Evolutionary conservation across 2,888 invertebrate species (phyloP).

Genomic region (Brachyptera risi): DNA sequence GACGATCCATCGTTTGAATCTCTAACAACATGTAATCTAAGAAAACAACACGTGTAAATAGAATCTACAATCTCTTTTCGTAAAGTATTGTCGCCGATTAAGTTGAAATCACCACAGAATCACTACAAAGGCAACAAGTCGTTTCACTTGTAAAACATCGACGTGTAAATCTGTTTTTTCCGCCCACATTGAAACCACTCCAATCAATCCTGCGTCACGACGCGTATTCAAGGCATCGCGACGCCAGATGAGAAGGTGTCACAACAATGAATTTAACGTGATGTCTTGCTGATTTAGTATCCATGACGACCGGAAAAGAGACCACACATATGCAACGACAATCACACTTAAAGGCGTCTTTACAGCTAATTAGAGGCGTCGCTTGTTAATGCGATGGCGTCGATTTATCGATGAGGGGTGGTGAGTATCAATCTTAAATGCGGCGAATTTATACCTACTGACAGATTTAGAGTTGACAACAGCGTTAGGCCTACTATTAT

Average conservation of each 20-base stretch:
- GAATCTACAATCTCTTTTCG: too few species aligned
- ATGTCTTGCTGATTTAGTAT: background rate
- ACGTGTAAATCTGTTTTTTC: background rate
- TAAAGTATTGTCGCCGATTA: too few species aligned
- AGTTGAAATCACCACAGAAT: too few species aligned
- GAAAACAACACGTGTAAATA: too few species aligned
- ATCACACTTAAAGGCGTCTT: conserved; percentile 2
- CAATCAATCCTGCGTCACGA: background rate
- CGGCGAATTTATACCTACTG: too few species aligned
- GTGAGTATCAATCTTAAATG: background rate
- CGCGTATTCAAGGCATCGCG: background rate
- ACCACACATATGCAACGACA: conserved; percentile 1
- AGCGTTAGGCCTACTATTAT: too few species aligned
- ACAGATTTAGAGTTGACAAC: too few species aligned
- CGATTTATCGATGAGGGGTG: background rate
- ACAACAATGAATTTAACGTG: background rate
- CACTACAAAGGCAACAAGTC: too few species aligned
- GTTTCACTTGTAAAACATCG: background rate
- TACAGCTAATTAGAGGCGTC: conserved; percentile 12
- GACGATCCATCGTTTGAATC: too few species aligned
- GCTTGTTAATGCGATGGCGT: background rate
- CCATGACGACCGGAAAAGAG: background rate
- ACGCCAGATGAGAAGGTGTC: background rate
- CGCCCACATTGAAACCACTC: background rate
- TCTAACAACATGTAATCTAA: too few species aligned